Conservation (phyloP, 2,888 invertebrate genomes). For the Pristionchus mayeri region DNA sequence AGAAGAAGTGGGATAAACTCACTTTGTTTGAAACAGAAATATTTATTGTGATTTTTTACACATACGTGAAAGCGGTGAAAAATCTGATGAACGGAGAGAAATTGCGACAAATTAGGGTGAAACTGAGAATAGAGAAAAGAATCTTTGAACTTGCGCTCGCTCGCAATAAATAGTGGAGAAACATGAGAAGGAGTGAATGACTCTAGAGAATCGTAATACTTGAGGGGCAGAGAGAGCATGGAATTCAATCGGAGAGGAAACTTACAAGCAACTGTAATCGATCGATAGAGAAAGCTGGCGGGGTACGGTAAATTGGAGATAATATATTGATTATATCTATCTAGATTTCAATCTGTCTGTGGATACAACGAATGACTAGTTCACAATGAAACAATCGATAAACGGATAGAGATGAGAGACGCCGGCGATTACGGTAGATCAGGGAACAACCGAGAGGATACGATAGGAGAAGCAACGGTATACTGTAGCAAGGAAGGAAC, state of each 20-base stretch:
- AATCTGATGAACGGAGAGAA: not conserved
- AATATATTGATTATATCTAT: not conserved
- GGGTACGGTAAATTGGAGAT: slow-evolving; percentile 22
- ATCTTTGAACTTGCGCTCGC: slow-evolving; percentile 9
- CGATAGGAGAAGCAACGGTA: slow-evolving; percentile 44
- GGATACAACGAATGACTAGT: slow-evolving; percentile 39
- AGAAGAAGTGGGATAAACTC: too few species aligned
- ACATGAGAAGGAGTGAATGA: slow-evolving; percentile 10
- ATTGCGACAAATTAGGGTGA: slow-evolving; percentile 36
- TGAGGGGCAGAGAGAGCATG: slow-evolving; percentile 6
- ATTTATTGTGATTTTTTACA: slow-evolving; percentile 18
- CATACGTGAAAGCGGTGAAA: not conserved
- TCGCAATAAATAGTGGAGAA: slow-evolving; percentile 22
- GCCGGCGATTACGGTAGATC: slow-evolving; percentile 29
- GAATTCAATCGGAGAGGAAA: slow-evolving; percentile 21
- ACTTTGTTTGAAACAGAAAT: too few species aligned
- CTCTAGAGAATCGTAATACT: slow-evolving; percentile 32
- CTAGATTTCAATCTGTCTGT: slow-evolving; percentile 2
- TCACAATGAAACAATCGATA: slow-evolving; percentile 37
- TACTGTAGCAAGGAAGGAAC: slow-evolving; percentile 37
- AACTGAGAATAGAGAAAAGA: slow-evolving; percentile 3
- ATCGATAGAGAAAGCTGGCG: slow-evolving; percentile 24
- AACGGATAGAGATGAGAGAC: not conserved
- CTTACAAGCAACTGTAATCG: slow-evolving; percentile 1
- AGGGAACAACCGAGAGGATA: slow-evolving; percentile 38